Evolutionary conservation across 2,113 vertebrate genomes (phyloP).

Genomic region (Calidris pygmaea): DNA sequence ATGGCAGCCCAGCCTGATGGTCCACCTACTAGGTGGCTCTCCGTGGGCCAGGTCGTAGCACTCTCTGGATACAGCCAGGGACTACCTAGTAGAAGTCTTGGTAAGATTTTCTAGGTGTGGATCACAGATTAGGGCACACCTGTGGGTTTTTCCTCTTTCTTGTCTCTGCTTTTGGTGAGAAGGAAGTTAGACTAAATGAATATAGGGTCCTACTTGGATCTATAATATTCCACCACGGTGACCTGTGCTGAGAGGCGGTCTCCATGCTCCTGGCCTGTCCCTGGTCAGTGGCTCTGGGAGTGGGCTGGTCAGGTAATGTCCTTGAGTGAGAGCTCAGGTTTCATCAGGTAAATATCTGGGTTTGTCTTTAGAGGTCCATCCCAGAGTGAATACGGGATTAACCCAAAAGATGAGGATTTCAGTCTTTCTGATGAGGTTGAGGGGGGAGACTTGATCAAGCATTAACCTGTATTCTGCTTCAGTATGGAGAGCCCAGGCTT

Average conservation of each 20-base stretch:
- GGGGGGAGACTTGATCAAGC: not conserved
- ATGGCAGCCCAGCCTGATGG: no score
- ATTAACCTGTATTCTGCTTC: not conserved
- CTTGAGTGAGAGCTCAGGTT: not conserved
- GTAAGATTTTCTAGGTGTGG: not conserved
- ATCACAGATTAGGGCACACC: not conserved
- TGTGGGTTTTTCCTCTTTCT: not conserved
- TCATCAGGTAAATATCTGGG: not conserved
- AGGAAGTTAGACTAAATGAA: not conserved
- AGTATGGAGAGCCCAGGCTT: not conserved
- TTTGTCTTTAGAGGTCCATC: not conserved
- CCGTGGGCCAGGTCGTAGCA: not conserved
- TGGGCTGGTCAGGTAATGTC: fast-evolving
- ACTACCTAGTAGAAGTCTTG: not conserved
- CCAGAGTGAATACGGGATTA: not conserved
- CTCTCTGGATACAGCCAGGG: not conserved
- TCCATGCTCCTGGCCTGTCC: not conserved
- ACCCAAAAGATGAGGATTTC: not conserved
- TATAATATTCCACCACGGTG: fast-evolving
- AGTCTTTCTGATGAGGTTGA: not conserved
- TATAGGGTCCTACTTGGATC: not conserved
- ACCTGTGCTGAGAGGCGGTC: not conserved
- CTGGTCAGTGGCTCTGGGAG: not conserved
- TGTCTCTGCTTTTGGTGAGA: not conserved
- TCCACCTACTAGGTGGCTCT: no score